Percentiles rank a stretch among this genome's conserved stretches.
Evolutionary conservation across 2,888 invertebrate species (phyloP).

Genomic region (Stenchaetothrips biformis): DNA sequence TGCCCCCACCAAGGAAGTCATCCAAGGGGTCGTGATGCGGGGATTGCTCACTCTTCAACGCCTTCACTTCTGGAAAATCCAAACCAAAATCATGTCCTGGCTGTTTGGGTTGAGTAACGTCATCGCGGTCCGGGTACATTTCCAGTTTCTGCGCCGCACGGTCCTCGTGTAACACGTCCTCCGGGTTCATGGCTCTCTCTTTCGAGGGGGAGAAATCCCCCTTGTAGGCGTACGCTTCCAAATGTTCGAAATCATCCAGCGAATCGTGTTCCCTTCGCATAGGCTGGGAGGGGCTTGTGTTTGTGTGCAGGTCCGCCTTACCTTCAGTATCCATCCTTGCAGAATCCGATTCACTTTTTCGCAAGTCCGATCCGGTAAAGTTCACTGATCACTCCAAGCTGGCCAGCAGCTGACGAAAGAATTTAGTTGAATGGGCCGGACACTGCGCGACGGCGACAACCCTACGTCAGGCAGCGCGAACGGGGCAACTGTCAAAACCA

Average conservation of each 20-base stretch:
- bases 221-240: slow-evolving; percentile 47
- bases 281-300: slow-evolving; percentile 34
- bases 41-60: background rate
- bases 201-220: slow-evolving; percentile 51
- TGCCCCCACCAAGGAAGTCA: background rate
- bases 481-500: slow-evolving; percentile 44
- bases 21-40: slow-evolving; percentile 3
- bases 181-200: slow-evolving; percentile 33
- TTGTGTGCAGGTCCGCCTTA: slow-evolving; percentile 31
- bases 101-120: slow-evolving; percentile 9
- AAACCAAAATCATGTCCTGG: slow-evolving; percentile 23
- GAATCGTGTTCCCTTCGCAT: slow-evolving; percentile 61
- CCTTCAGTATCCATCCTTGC: slow-evolving; percentile 40
- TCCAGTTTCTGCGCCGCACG: background rate
- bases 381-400: background rate
- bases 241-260: slow-evolving; percentile 68
- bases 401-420: background rate
- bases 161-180: background rate
- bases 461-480: slow-evolving; percentile 37
- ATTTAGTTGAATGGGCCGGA: background rate
- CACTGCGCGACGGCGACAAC: slow-evolving; percentile 34
- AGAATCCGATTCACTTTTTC: slow-evolving; percentile 4
- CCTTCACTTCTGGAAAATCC: slow-evolving; percentile 19
- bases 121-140: background rate
- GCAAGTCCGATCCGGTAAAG: background rate